Conservation (phyloP, 2,113 vertebrate genomes). For the Laterallus jamaicensis region DNA sequence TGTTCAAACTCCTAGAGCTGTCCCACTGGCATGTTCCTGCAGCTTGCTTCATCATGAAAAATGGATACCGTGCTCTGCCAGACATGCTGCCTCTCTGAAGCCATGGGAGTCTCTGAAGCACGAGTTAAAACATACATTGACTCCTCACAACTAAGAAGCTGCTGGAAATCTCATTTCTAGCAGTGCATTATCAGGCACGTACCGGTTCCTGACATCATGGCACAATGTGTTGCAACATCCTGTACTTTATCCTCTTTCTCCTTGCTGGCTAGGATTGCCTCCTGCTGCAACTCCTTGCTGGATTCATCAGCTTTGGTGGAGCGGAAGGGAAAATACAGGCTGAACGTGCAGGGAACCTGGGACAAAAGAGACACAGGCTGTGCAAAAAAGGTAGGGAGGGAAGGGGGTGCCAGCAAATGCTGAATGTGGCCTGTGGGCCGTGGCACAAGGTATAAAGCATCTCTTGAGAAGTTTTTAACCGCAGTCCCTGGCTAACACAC, state of each 20-base stretch:
- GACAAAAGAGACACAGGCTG: background rate
- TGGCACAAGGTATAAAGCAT: background rate
- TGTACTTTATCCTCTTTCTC: background rate
- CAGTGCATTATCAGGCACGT: background rate
- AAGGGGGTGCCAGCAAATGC: background rate
- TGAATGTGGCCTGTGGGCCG: background rate
- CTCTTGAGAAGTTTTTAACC: background rate
- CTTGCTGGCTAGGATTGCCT: background rate
- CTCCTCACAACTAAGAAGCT: background rate
- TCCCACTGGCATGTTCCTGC: background rate
- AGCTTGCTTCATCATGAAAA: constrained; percentile 12
- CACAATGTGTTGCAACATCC: background rate
- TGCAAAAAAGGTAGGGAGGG: background rate
- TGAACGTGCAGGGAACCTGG: background rate
- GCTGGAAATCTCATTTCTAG: background rate
- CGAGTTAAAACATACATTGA: background rate
- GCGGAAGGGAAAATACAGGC: background rate
- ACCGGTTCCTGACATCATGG: background rate
- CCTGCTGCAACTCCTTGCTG: background rate
- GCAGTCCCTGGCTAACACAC: background rate
- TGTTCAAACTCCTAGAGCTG: background rate
- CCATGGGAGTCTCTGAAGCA: background rate
- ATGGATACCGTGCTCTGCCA: background rate
- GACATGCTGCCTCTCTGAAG: background rate
- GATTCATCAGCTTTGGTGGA: background rate